These are phyloP conservation scores for Saguinus imperator DNA, from an alignment of 2,113 vertebrate species.

Conservation along the genomic window DNA sequence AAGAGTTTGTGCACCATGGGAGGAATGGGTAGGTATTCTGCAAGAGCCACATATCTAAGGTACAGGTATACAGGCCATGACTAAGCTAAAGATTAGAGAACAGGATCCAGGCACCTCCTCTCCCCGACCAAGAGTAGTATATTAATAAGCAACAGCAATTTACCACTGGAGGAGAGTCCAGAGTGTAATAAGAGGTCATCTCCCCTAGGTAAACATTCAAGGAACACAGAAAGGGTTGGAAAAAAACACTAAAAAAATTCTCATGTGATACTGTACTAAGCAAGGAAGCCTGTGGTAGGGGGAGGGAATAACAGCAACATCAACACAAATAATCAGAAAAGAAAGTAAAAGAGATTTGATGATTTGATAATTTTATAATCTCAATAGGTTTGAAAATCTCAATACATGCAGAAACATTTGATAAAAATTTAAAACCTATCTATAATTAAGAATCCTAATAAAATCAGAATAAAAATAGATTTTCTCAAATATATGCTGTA, in stretches of 20 bases:
- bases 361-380: neutral
- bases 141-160: neutral
- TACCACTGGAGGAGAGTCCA: neutral
- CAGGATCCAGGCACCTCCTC: neutral
- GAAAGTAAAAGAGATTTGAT: neutral
- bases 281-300: neutral
- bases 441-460: neutral
- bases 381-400: neutral
- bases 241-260: neutral
- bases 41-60: neutral
- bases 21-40: neutral
- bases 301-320: neutral
- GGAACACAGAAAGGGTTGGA: neutral
- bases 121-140: neutral
- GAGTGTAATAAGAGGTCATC: neutral
- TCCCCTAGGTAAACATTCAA: neutral
- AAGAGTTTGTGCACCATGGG: neutral
- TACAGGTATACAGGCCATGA: neutral
- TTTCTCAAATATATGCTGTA: neutral
- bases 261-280: neutral
- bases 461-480: neutral
- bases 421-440: constrained; percentile 10
- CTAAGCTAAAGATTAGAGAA: neutral
- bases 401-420: neutral
- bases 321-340: neutral